phyloP scores from a whole-genome alignment of 2,113 vertebrate species.

The Aythya baeri region DNA sequence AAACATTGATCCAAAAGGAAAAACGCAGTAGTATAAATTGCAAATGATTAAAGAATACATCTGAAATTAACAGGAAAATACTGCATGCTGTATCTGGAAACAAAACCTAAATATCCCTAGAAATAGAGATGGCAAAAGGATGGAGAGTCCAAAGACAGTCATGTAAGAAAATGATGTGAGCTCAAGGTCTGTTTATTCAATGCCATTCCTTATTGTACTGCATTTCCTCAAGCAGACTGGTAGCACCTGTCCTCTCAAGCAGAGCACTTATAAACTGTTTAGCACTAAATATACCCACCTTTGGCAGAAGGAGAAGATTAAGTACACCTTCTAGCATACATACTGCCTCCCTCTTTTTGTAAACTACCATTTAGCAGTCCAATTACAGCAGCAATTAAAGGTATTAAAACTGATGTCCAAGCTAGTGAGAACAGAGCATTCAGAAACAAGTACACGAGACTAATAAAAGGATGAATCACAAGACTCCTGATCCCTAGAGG shows the following conservation, averaged over 20 bases:
- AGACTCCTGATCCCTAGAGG: not conserved
- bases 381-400: not conserved
- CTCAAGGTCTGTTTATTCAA: not conserved
- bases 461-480: not conserved
- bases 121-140: not conserved
- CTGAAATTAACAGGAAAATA: not conserved
- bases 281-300: not conserved
- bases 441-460: not conserved
- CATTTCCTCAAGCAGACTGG: not conserved
- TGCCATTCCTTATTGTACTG: not conserved
- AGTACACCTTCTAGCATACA: not conserved
- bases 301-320: not conserved
- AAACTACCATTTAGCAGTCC: not conserved
- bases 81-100: not conserved
- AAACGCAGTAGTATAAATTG: not conserved
- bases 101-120: not conserved
- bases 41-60: not conserved
- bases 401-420: not conserved
- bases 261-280: not conserved
- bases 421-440: not conserved
- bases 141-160: not conserved
- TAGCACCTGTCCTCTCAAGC: not conserved
- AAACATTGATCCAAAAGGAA: not conserved
- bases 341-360: not conserved
- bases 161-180: not conserved